Conservation (phyloP, 2,797 vertebrate species). For the Thunnus albacares region DNA sequence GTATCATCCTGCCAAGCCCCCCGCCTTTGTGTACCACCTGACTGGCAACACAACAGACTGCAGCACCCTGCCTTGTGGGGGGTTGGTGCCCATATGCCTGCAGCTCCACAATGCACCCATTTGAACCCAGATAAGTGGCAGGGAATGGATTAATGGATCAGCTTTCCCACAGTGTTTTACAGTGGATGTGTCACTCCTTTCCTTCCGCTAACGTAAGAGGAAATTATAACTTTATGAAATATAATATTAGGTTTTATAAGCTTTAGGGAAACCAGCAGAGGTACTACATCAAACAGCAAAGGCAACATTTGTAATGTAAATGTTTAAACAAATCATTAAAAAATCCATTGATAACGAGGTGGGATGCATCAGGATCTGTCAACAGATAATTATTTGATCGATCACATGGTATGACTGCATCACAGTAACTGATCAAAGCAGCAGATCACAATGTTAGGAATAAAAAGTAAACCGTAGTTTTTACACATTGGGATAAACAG, state of each 20-base stretch:
- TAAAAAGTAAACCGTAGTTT: too few species aligned
- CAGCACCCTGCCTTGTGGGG: slow-evolving; percentile 35
- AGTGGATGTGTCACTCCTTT: background rate
- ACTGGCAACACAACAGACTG: slow-evolving; percentile 31
- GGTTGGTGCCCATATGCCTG: slow-evolving; percentile 50
- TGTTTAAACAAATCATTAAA: background rate
- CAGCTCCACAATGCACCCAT: slow-evolving; percentile 9
- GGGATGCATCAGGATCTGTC: background rate
- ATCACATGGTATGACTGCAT: too few species aligned
- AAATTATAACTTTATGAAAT: background rate
- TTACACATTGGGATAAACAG: too few species aligned
- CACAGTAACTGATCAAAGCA: too few species aligned
- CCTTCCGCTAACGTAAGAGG: background rate
- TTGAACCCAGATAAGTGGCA: background rate
- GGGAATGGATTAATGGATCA: slow-evolving; percentile 2
- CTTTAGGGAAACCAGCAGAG: background rate
- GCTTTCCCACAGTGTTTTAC: background rate
- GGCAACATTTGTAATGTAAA: background rate
- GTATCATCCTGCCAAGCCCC: slow-evolving; percentile 22
- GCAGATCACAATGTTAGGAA: too few species aligned
- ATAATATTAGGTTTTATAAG: background rate
- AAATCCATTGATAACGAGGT: background rate
- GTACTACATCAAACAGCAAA: background rate
- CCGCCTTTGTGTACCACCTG: slow-evolving; percentile 17
- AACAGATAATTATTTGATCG: too few species aligned